These are phyloP conservation scores for Cyclophora punctaria DNA, from an alignment of 2,888 invertebrate genomes.

Conservation along the genomic window DNA sequence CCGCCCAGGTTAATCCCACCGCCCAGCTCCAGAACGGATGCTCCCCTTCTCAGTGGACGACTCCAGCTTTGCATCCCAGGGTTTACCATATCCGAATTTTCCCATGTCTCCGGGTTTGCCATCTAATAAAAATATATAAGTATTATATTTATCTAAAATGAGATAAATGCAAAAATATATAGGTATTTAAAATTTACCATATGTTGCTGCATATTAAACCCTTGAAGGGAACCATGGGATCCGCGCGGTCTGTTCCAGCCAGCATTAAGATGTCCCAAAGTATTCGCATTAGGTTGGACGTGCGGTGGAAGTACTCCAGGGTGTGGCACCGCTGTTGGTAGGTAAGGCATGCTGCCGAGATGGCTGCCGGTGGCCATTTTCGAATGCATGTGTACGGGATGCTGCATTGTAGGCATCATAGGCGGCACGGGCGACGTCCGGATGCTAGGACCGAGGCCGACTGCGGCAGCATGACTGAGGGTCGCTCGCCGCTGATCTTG, in stretches of 20 bases:
- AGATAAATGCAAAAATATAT: not conserved
- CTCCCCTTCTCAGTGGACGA: conserved; percentile 55
- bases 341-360: conserved; percentile 57
- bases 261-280: conserved; percentile 40
- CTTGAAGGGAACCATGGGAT: conserved; percentile 34
- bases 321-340: conserved; percentile 42
- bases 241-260: conserved; percentile 51
- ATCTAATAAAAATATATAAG: too few species aligned
- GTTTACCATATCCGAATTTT: conserved; percentile 31
- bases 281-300: conserved; percentile 35
- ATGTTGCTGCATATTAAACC: conserved; percentile 46
- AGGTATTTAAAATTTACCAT: conserved; percentile 41
- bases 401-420: conserved; percentile 4
- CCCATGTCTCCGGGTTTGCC: conserved; percentile 40
- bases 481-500: conserved; percentile 47
- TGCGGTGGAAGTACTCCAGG: conserved; percentile 17
- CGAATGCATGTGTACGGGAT: conserved; percentile 37
- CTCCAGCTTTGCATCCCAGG: conserved; percentile 37
- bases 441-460: conserved; percentile 9
- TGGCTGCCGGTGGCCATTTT: conserved; percentile 33
- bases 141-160: too few species aligned
- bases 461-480: conserved; percentile 26
- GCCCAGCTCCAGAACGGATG: conserved; percentile 57
- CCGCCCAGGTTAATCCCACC: conserved; percentile 26
- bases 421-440: conserved; percentile 1